Conservation (phyloP, 2,888 invertebrate species). For the Spodoptera picta region DNA sequence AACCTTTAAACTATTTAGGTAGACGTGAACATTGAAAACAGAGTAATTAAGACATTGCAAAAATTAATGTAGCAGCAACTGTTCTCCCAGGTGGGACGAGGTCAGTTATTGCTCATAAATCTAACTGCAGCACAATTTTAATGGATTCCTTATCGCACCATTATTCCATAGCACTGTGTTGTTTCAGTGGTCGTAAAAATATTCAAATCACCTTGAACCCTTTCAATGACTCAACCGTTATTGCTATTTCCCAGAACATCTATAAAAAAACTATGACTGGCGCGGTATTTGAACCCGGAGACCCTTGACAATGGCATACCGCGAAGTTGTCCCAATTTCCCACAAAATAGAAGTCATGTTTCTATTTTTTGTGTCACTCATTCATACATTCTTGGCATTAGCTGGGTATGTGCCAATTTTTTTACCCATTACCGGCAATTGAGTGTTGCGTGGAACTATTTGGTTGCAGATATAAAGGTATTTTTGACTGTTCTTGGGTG, state of each 20-base stretch:
- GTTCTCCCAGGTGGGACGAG: background rate
- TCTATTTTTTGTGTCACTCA: constrained; percentile 55
- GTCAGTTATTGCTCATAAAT: constrained; percentile 31
- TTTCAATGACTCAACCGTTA: background rate
- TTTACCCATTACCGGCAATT: constrained; percentile 44
- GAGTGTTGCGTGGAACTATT: constrained; percentile 13
- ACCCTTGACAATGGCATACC: constrained; percentile 49
- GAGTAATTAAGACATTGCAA: too few species aligned
- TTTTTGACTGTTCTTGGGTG: too few species aligned
- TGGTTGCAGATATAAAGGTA: background rate
- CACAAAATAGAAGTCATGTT: constrained; percentile 30
- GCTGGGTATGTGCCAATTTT: constrained; percentile 59
- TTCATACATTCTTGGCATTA: constrained; percentile 53
- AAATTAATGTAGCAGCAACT: too few species aligned
- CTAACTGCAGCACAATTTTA: constrained; percentile 32
- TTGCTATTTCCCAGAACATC: constrained; percentile 13
- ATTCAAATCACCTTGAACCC: constrained; percentile 27
- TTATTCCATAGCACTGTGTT: constrained; percentile 14
- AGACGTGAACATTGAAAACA: too few species aligned
- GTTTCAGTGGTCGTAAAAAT: constrained; percentile 29
- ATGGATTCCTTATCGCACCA: constrained; percentile 28
- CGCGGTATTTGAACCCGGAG: constrained; percentile 23
- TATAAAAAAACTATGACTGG: constrained; percentile 20
- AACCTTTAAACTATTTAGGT: too few species aligned
- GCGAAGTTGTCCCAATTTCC: constrained; percentile 17